Conservation (phyloP, 2,113 vertebrate species). For the Aspiorhynchus laticeps region DNA sequence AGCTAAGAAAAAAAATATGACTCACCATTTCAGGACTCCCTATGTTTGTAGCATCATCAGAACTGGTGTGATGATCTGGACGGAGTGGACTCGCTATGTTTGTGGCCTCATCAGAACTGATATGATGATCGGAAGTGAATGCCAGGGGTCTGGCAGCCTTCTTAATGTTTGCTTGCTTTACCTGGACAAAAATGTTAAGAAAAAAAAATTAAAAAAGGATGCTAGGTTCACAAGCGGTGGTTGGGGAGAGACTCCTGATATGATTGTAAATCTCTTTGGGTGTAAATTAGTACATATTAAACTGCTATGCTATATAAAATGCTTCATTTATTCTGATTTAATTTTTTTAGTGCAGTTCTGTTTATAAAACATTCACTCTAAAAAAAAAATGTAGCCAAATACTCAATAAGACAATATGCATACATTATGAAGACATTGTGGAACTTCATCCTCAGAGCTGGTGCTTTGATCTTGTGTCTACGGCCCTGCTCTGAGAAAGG, state of each 20-base stretch:
- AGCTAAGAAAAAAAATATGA: neutral
- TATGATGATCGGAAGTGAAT: neutral
- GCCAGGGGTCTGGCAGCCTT: neutral
- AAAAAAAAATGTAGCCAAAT: neutral
- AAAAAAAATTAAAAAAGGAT: neutral
- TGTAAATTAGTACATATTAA: neutral
- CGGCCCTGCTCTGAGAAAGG: neutral
- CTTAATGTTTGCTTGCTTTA: neutral
- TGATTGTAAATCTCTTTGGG: neutral
- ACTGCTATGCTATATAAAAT: neutral
- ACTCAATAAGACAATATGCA: neutral
- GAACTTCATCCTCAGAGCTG: neutral
- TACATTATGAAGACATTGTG: neutral
- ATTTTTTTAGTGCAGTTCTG: too few species aligned
- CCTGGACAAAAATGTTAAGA: neutral
- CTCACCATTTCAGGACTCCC: slow-evolving; percentile 2
- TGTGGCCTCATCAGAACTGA: neutral
- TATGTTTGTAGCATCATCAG: neutral
- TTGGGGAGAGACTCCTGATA: neutral
- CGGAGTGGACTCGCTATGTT: too few species aligned
- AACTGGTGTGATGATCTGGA: neutral
- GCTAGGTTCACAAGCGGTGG: neutral
- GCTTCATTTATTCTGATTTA: neutral
- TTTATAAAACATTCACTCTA: neutral
- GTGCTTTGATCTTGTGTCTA: neutral